phyloP scores from a whole-genome alignment of 2,113 vertebrate species.

The Hipposideros armiger region DNA sequence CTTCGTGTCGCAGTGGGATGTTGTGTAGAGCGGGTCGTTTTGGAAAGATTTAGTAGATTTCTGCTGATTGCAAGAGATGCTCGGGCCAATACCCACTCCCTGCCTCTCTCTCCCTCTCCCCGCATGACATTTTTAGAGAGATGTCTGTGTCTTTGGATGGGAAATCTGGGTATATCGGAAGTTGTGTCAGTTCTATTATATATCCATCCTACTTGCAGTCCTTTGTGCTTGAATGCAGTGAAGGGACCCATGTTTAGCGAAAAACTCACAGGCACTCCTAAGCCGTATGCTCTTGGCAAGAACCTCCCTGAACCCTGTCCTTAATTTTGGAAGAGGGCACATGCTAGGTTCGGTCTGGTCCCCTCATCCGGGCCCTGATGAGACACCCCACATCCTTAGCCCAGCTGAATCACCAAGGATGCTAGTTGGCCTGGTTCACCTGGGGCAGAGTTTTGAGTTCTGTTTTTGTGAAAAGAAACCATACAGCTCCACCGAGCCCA shows the following conservation, averaged over 20 bases:
- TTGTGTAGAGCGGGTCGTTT: constrained; percentile 80
- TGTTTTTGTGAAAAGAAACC: constrained; percentile 8
- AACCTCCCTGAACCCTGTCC: not conserved
- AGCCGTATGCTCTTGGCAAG: not conserved
- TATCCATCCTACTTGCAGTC: constrained; percentile 41
- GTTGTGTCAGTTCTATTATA: not conserved
- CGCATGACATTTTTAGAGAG: constrained; percentile 85
- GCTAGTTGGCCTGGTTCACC: not conserved
- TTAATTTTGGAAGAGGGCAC: not conserved
- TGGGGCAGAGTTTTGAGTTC: not conserved
- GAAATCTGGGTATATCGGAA: constrained; percentile 78
- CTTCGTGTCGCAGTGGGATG: constrained; percentile 68
- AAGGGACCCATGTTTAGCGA: not conserved
- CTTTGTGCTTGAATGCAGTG: not conserved
- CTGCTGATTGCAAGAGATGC: constrained; percentile 74
- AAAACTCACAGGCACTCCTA: not conserved
- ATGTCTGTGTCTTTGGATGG: constrained; percentile 84
- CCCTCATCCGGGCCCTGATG: constrained; percentile 54
- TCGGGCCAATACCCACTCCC: constrained; percentile 49
- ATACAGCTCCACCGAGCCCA: rapidly evolving
- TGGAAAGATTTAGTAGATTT: constrained; percentile 81
- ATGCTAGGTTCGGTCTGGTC: not conserved
- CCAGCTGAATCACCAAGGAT: not conserved
- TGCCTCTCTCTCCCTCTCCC: too few relatives aligned
- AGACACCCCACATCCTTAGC: not conserved